Percentiles rank a stretch among this genome's conserved stretches.
phyloP scores from a whole-genome alignment of 1,140 invertebrate genomes.

The Musca vetustissima region DNA sequence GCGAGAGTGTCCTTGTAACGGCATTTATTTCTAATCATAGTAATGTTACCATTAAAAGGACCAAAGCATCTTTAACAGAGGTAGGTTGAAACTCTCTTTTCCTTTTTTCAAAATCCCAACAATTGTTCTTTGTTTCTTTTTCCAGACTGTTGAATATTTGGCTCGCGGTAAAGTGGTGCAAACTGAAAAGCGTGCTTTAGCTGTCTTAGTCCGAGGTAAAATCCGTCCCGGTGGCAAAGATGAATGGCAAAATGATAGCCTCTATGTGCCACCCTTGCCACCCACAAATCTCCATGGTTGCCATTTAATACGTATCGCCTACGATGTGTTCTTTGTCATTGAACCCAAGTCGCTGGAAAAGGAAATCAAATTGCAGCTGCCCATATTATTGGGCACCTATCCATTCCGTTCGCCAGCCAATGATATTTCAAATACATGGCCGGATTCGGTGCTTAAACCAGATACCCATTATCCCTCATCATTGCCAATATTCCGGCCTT shows the following conservation, averaged over 20 bases:
- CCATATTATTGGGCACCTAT: conserved; percentile 92
- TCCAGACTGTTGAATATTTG: conserved; percentile 83
- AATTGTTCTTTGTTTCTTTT: conserved; percentile 44
- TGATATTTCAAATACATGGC: conserved; percentile 62
- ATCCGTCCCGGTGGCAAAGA: conserved; percentile 79
- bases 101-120: neutral
- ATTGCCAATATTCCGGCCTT: conserved; percentile 89
- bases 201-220: conserved; percentile 78
- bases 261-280: conserved; percentile 91
- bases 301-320: conserved; percentile 91
- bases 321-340: conserved; percentile 92
- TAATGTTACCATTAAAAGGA: conserved; percentile 73
- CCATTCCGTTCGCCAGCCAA: conserved; percentile 70
- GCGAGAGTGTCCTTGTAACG: conserved; percentile 84
- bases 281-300: conserved; percentile 95
- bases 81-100: conserved; percentile 54
- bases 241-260: conserved; percentile 86
- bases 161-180: conserved; percentile 84
- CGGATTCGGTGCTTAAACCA: conserved; percentile 64
- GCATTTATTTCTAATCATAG: conserved; percentile 86
- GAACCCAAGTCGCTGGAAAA: conserved; percentile 89
- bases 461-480: conserved; percentile 88
- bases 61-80: conserved; percentile 78
- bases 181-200: conserved; percentile 83
- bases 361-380: conserved; percentile 88